Evolutionary conservation across 2,888 invertebrate genomes (phyloP), one percentile per base, ranked within the genome.

Genomic region (Seira musarum): DNA sequence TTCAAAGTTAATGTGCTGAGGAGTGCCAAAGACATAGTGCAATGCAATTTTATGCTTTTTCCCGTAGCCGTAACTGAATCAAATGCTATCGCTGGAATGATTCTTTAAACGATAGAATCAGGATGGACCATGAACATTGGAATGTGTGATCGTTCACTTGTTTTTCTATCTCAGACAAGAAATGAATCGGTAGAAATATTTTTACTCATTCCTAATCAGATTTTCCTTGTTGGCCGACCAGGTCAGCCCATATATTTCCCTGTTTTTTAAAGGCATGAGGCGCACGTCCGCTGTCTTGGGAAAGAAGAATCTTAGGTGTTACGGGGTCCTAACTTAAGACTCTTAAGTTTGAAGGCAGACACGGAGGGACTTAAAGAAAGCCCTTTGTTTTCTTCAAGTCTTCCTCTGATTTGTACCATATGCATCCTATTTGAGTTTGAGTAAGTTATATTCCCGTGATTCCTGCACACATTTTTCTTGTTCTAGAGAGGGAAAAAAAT

Each of bases 1-100:
- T 15, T 49, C 49, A 35, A 69, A 57, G 53, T 24, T 53, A 69
- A 69, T 57, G 35, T 57, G 68, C 3, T 53, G 35, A 69, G 68
- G 68, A 69, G 68, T 69, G 68, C 68, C 68, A 67, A 10, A 35
- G 6, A 35, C n/a, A 30, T 30, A 30, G 8, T 30, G 22, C 46
- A 67, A 57, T 25, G 22, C 10, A 69, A 24, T 53, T 53, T 46
- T 21, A 35, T 66, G 15, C 21, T 10, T n/a, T 19, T 65, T 65
- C 65, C 19, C 10, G 35, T 30, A 30, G n/a, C n/a, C n/a, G n/a
- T n/a, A n/a, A n/a, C n/a, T n/a, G n/a, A n/a, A n/a, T n/a, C 30
- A 30, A 30, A 30, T 30, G 30, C 8, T 30, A 30, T 30, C 15
- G 13, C 53, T 53, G 53, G 68, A 68, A 24, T 21, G 68, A 49